Conservation (phyloP, 2,797 vertebrate genomes). For the Xiphorhynchus erythropygius region DNA sequence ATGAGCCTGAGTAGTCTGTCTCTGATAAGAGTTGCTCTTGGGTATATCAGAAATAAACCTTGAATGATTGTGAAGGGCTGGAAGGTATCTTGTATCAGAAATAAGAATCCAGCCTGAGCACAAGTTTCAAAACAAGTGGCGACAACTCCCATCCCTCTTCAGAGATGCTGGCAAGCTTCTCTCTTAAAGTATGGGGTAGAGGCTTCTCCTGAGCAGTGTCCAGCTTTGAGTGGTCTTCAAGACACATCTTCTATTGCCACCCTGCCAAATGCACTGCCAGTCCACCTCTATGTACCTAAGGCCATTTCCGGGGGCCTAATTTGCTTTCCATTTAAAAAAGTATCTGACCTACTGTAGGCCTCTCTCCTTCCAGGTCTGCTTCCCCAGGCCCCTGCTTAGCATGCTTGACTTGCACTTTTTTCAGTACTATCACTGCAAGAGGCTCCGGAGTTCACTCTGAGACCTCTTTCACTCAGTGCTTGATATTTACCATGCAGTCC, state of each 20-base stretch:
- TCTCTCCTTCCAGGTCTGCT: not conserved
- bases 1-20: accelerated
- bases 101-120: not conserved
- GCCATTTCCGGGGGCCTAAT: not conserved
- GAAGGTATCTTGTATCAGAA: not conserved
- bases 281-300: not conserved
- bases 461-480: not conserved
- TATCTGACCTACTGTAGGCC: not conserved
- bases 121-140: not conserved
- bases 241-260: not conserved
- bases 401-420: not conserved
- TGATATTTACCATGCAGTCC: not conserved
- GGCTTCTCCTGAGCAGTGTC: not conserved
- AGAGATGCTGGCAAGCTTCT: not conserved
- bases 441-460: not conserved
- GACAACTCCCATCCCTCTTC: not conserved
- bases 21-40: not conserved
- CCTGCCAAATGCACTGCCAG: not conserved
- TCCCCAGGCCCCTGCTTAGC: too few species aligned
- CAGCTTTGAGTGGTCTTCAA: not conserved
- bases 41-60: not conserved
- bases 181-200: not conserved
- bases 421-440: not conserved
- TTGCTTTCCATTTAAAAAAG: not conserved
- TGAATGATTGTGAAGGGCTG: not conserved